A percentile compares a stretch with the other conserved stretches of the same genome.
Conservation (phyloP, 2,888 invertebrate species). For the Altica lythri region DNA sequence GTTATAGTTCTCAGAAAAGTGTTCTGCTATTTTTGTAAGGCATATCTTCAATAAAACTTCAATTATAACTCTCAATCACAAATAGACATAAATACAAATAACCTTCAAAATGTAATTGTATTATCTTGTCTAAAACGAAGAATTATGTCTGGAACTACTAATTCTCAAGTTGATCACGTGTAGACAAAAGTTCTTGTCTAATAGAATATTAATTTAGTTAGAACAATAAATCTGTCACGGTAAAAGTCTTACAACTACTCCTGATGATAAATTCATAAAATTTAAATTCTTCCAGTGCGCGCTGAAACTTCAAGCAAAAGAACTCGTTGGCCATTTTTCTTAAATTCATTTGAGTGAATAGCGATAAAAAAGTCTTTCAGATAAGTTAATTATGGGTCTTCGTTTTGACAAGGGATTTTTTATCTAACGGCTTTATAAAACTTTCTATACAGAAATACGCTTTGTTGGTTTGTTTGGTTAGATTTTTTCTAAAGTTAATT, state of each 20-base stretch:
- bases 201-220: conserved; percentile 20
- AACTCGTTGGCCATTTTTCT: conserved; percentile 2
- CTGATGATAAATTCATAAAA: conserved; percentile 1
- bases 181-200: conserved; percentile 12
- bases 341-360: conserved; percentile 2
- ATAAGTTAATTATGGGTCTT: neutral
- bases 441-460: too few relatives aligned
- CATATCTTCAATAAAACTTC: too few relatives aligned
- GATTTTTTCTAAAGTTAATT: too few relatives aligned
- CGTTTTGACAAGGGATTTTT: neutral
- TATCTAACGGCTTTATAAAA: too few relatives aligned
- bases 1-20: too few relatives aligned
- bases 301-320: neutral
- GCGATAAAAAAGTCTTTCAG: neutral
- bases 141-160: too few relatives aligned
- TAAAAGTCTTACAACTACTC: conserved; percentile 10
- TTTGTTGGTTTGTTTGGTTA: too few relatives aligned
- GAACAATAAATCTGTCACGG: conserved; percentile 18
- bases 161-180: conserved; percentile 16
- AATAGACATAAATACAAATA: too few relatives aligned
- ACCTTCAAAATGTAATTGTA: too few relatives aligned
- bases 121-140: too few relatives aligned
- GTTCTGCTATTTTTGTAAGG: too few relatives aligned
- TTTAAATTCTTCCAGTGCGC: conserved; percentile 8
- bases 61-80: too few relatives aligned